A percentile compares a stretch with the other conserved stretches of the same genome.
Evolutionary conservation across 2,113 vertebrate species (phyloP).

Genomic region (Phrynosoma platyrhinos): DNA sequence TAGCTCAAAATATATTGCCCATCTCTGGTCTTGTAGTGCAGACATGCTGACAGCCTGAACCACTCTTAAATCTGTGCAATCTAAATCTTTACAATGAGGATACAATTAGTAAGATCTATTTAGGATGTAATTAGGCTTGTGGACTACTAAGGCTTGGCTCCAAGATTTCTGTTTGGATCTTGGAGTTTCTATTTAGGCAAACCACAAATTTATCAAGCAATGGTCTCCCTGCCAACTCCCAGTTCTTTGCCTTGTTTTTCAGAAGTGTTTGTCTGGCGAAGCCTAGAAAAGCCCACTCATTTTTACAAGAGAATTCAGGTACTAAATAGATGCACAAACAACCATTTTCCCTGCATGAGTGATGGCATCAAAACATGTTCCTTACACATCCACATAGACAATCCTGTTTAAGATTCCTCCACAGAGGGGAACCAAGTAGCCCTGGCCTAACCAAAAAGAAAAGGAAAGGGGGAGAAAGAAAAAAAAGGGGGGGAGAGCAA

Average conservation of each 20-base stretch:
- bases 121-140: not conserved
- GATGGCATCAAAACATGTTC: not conserved
- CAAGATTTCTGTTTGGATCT: not conserved
- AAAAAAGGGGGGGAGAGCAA: conserved; percentile 57
- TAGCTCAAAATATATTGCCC: not conserved
- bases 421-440: conserved; percentile 25
- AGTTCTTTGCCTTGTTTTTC: not conserved
- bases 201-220: not conserved
- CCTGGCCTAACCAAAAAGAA: conserved; percentile 20
- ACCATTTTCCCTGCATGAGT: not conserved
- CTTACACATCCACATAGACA: not conserved
- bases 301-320: not conserved
- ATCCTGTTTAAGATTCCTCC: not conserved
- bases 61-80: not conserved
- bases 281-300: not conserved
- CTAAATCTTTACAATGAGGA: not conserved
- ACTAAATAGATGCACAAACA: not conserved
- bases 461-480: conserved; percentile 63
- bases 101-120: not conserved
- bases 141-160: not conserved
- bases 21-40: not conserved
- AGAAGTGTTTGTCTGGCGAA: not conserved
- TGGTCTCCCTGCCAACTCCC: not conserved
- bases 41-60: not conserved
- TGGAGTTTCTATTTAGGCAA: not conserved